Conservation (phyloP, 1,140 invertebrate genomes). For the Hycleus cichorii region DNA sequence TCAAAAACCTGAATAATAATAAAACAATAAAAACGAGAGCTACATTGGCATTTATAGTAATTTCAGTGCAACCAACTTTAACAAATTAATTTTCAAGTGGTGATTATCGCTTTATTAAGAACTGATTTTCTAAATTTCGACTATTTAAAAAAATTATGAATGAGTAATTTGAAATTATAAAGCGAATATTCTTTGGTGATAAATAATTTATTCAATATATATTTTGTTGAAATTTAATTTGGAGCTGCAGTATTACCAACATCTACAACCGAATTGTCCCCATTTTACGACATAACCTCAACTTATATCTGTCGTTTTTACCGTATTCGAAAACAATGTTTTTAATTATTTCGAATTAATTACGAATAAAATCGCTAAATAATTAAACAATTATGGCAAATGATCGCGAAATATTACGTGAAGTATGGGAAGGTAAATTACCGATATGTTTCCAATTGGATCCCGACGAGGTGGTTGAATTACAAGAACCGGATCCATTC, state of each 20-base stretch:
- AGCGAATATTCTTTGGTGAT: too few relatives aligned
- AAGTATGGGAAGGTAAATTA: constrained; percentile 93
- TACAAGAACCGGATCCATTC: constrained; percentile 84
- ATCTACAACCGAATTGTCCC: neutral
- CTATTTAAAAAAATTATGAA: too few relatives aligned
- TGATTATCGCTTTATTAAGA: too few relatives aligned
- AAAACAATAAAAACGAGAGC: too few relatives aligned
- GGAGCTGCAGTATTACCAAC: neutral
- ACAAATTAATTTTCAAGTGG: too few relatives aligned
- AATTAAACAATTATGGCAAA: constrained; percentile 63
- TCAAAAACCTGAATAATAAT: too few relatives aligned
- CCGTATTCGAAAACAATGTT: neutral
- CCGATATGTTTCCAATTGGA: constrained; percentile 85
- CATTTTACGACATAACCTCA: constrained; percentile 1
- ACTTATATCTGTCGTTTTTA: neutral
- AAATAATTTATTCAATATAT: too few relatives aligned
- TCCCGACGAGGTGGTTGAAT: constrained; percentile 78
- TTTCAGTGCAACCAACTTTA: too few relatives aligned
- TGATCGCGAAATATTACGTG: constrained; percentile 84
- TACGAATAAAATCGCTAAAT: neutral
- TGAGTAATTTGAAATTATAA: too few relatives aligned
- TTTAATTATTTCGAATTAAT: neutral
- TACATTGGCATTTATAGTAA: too few relatives aligned
- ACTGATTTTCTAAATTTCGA: too few relatives aligned
- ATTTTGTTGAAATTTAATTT: too few relatives aligned